Evolutionary conservation across 2,113 vertebrate genomes (phyloP), one percentile per base, ranked within the genome.

Genomic region (Dasyornis broadbenti): DNA sequence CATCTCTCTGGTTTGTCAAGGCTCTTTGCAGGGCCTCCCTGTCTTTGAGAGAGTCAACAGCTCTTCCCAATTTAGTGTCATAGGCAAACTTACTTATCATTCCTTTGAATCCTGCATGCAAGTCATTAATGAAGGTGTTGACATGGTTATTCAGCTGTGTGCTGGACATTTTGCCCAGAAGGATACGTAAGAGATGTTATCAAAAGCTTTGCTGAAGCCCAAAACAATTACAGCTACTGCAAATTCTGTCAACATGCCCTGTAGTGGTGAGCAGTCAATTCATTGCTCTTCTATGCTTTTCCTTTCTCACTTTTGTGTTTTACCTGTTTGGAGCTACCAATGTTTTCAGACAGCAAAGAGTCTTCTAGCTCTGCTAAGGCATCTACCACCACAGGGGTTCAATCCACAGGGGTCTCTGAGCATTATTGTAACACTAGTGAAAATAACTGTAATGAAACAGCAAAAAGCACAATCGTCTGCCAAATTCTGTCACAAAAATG

Each of bases 361-460:
- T 59, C 59, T 86, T 86, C 76, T 15, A 35, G 47, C 60, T 84
- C 91, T 84, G 39, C 66, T 90, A 57, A 91, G 82, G 39, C 44
- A 54, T 23, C 60, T 86, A 33, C 20, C 35, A 84, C 28, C 37
- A 12, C 1, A 9, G 53, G 65, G 40, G 31, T 71, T 90, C 68
- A 92, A 26, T 50, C 44, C 72, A 78, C 31, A 13, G 10, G 6
- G 44, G 15, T 7, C 26, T 86, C 76, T 64, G 23, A 83, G 39
- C 28, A 42, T 63, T 88, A 52, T 30, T 86, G 49, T 57, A 92
- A 86, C 72, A 60, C 47, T 7, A 75, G 39, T 86, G 86, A 94
- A 95, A 96, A 78, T 90, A 92, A 61, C 71, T 89, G 60, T 49
- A 90, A 81, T 75, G 88, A 93, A 96, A 86, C 39, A 83, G 90